phyloP scores from a whole-genome alignment of 2,797 vertebrate species.

The Cirrhinus molitorella region DNA sequence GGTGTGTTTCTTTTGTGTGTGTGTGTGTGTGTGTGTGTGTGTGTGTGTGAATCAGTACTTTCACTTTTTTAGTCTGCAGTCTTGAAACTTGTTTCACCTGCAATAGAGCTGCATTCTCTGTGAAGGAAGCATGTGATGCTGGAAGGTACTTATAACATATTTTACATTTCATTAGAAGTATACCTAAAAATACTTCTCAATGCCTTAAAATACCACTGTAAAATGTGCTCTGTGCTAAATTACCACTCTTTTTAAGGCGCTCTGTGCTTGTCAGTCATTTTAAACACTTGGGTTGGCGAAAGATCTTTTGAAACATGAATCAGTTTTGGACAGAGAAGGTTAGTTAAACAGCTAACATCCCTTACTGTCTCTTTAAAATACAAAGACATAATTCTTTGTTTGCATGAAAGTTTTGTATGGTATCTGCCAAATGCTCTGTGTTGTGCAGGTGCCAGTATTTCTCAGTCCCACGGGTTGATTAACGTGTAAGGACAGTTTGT shows the following conservation, averaged over 20 bases:
- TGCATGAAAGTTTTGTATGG: constrained; percentile 26
- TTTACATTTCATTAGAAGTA: background rate
- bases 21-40: too few relatives aligned
- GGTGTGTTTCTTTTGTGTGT: too few relatives aligned
- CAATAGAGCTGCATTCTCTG: background rate
- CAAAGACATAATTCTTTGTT: constrained; percentile 37
- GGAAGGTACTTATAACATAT: background rate
- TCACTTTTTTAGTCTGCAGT: too few relatives aligned
- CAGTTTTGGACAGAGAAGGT: background rate
- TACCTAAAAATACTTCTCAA: too few relatives aligned
- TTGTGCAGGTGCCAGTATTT: constrained; percentile 30
- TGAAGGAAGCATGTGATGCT: background rate
- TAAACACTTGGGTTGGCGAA: background rate
- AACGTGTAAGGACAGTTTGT: constrained; percentile 45
- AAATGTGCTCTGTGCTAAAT: too few relatives aligned
- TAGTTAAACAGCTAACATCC: background rate
- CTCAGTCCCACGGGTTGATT: constrained; percentile 37
- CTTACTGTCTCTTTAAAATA: background rate
- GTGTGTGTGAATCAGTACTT: too few relatives aligned
- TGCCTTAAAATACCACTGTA: background rate
- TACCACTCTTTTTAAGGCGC: background rate
- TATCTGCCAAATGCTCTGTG: constrained; percentile 5
- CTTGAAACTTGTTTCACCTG: too few relatives aligned
- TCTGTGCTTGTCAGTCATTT: background rate
- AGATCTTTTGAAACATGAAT: background rate